Percentiles rank a stretch among this genome's conserved stretches.
phyloP scores from a whole-genome alignment of 1,140 invertebrate genomes.

The Argopecten irradians region DNA sequence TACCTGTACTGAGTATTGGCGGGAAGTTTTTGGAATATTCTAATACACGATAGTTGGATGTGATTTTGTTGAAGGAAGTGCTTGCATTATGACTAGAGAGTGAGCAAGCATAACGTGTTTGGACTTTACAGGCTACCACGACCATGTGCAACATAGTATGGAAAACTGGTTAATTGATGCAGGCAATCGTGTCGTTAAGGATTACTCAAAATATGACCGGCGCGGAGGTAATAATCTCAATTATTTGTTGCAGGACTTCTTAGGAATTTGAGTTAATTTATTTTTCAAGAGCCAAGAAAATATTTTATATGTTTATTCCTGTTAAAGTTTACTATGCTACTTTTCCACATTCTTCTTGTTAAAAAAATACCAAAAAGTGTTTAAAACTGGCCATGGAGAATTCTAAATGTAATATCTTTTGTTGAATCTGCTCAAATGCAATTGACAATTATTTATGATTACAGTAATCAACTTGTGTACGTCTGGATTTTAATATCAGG shows the following conservation, averaged over 20 bases:
- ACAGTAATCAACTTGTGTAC: too few species aligned
- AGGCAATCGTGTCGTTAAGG: constrained; percentile 51
- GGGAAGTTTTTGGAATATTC: not conserved
- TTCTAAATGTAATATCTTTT: too few species aligned
- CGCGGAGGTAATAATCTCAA: constrained; percentile 32
- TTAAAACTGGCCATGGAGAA: too few species aligned
- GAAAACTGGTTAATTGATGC: constrained; percentile 57
- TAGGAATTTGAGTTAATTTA: not conserved
- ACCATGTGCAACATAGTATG: constrained; percentile 35
- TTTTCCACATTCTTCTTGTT: too few species aligned
- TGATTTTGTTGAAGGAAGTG: not conserved
- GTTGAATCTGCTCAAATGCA: too few species aligned
- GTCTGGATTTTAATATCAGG: too few species aligned
- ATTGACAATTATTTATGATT: too few species aligned
- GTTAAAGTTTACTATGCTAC: too few species aligned
- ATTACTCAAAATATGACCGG: constrained; percentile 53
- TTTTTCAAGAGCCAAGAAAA: too few species aligned
- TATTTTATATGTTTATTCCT: too few species aligned
- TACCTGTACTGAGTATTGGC: not conserved
- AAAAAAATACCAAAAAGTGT: too few species aligned
- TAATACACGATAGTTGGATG: not conserved
- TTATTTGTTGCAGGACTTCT: not conserved
- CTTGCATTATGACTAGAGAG: not conserved
- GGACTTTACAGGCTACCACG: not conserved
- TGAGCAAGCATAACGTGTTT: not conserved